phyloP scores from a whole-genome alignment of 1,140 invertebrate species.

The Plodia interpunctella region DNA sequence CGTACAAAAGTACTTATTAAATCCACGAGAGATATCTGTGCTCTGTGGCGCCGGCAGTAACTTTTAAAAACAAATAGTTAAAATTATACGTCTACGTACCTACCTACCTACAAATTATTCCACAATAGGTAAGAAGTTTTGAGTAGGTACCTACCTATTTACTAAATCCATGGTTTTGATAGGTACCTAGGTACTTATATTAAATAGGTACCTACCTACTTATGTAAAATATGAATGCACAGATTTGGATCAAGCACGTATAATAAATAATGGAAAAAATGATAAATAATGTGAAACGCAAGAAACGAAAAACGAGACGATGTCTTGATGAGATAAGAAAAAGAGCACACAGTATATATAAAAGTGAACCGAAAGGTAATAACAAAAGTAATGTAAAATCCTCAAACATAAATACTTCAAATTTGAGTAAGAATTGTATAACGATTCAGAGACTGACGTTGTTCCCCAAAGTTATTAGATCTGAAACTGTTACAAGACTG shows the following conservation, averaged over 20 bases:
- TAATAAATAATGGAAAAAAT: slow-evolving; percentile 22
- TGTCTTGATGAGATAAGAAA: slow-evolving; percentile 53
- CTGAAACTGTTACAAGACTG: slow-evolving; percentile 54
- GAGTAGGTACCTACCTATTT: too few relatives aligned
- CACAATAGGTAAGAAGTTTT: too few relatives aligned
- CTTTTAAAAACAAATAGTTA: background rate
- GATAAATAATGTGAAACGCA: slow-evolving; percentile 28
- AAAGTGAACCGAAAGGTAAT: background rate
- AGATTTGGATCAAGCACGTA: background rate
- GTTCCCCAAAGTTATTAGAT: slow-evolving; percentile 48
- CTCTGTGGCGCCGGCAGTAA: background rate
- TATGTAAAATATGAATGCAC: too few relatives aligned
- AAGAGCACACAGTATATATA: slow-evolving; percentile 20
- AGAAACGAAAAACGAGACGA: slow-evolving; percentile 55
- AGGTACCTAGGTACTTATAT: too few relatives aligned
- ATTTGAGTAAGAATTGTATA: background rate
- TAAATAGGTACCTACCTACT: too few relatives aligned
- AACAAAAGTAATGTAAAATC: slow-evolving; percentile 7
- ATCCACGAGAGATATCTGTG: too few relatives aligned
- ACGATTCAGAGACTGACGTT: slow-evolving; percentile 11
- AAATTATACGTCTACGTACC: too few relatives aligned
- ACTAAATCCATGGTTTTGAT: too few relatives aligned
- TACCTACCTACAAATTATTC: too few relatives aligned
- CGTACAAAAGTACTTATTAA: too few relatives aligned
- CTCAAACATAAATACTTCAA: slow-evolving; percentile 10